phyloP scores from a whole-genome alignment of 2,888 invertebrate genomes.

The Drosophila prolongata region DNA sequence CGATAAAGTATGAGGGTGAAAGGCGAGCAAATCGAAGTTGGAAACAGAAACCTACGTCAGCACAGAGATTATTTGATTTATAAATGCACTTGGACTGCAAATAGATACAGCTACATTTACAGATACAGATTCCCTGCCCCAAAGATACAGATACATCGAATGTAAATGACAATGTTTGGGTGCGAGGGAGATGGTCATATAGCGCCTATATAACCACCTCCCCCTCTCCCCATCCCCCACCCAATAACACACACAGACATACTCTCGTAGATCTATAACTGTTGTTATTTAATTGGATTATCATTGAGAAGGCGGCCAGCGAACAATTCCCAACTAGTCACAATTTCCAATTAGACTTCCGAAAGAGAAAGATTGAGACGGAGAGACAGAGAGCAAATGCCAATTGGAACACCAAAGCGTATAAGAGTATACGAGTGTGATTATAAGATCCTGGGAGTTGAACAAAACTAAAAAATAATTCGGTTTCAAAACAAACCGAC shows the following conservation, averaged over 20 bases:
- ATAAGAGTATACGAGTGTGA: neutral
- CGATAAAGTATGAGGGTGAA: neutral
- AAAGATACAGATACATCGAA: slow-evolving; percentile 12
- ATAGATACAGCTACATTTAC: slow-evolving; percentile 25
- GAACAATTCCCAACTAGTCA: slow-evolving; percentile 19
- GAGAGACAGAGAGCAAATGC: neutral
- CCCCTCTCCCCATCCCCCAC: no score
- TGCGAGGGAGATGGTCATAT: slow-evolving; percentile 3
- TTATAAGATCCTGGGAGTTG: neutral
- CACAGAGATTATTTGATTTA: slow-evolving; percentile 38
- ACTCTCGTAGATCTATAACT: slow-evolving; percentile 21
- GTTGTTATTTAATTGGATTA: slow-evolving; percentile 39
- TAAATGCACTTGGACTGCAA: slow-evolving; percentile 36
- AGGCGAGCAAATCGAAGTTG: slow-evolving; percentile 24
- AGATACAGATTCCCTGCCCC: slow-evolving; percentile 4
- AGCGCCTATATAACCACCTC: neutral
- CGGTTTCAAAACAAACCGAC: neutral
- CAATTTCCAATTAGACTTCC: slow-evolving; percentile 31
- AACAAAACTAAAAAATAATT: neutral
- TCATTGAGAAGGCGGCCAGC: slow-evolving; percentile 28
- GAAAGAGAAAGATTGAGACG: neutral
- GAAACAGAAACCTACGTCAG: slow-evolving; percentile 27
- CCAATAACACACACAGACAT: neutral
- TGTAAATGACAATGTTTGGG: neutral
- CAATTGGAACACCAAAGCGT: neutral